Conservation (phyloP, 1,140 invertebrate species). For the Myzus persicae region DNA sequence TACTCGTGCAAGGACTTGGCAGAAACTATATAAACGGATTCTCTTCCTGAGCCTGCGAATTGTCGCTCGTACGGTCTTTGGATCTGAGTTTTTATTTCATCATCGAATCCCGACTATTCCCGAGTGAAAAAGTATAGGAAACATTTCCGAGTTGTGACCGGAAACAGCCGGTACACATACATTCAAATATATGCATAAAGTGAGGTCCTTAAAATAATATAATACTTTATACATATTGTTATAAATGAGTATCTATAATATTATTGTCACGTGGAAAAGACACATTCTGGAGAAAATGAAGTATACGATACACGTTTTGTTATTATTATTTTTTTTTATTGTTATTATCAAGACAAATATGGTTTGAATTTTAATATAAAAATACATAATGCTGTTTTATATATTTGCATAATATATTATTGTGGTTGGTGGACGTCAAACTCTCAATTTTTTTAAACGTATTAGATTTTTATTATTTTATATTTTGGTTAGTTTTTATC, state of each 20-base stretch:
- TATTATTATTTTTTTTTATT: constrained; percentile 6
- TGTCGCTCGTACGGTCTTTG: not conserved
- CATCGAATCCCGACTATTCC: not conserved
- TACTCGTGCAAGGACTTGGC: not conserved
- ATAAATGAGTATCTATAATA: not conserved
- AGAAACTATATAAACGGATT: not conserved
- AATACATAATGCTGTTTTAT: not conserved
- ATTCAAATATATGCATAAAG: not conserved
- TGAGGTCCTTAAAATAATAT: not conserved
- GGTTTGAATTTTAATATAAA: not conserved
- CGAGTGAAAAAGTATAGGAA: not conserved
- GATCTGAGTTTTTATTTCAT: not conserved
- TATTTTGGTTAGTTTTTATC: not conserved
- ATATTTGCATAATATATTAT: not conserved
- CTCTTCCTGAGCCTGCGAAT: not conserved
- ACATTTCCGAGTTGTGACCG: not conserved
- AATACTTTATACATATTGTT: not conserved
- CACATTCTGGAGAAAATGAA: not conserved
- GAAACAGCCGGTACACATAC: not conserved
- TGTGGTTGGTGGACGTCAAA: not conserved
- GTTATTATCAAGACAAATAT: not conserved
- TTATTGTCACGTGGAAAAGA: not conserved
- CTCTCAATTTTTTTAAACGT: not conserved
- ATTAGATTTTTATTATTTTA: not conserved
- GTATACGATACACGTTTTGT: not conserved